A percentile compares a stretch with the other conserved stretches of the same genome.
These are phyloP conservation scores for Athalia circularis DNA, from an alignment of 2,888 invertebrate genomes.

Conservation along the genomic window DNA sequence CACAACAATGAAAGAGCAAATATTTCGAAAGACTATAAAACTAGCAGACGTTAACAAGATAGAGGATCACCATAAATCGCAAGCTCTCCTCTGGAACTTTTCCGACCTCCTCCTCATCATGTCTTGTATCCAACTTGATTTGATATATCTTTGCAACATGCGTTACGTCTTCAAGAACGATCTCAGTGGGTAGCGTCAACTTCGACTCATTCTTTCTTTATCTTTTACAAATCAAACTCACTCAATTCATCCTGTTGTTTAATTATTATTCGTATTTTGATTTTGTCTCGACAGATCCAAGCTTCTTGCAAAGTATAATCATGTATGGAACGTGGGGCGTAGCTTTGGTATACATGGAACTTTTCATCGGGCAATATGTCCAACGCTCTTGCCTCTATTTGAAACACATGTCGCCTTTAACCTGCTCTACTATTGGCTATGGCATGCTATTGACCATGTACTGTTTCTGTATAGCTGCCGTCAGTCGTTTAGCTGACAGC, in stretches of 20 bases:
- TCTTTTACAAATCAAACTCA: not conserved
- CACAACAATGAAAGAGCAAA: not conserved
- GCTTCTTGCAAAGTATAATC: slow-evolving; percentile 24
- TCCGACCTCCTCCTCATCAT: slow-evolving; percentile 15
- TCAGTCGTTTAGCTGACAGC: slow-evolving; percentile 10
- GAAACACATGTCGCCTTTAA: slow-evolving; percentile 24
- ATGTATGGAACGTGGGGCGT: slow-evolving; percentile 28
- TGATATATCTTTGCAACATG: slow-evolving; percentile 32
- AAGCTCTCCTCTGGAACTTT: not conserved
- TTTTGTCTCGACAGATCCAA: not conserved
- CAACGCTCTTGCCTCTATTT: slow-evolving; percentile 26
- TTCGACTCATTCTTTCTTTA: not conserved
- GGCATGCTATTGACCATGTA: slow-evolving; percentile 29
- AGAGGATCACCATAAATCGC: slow-evolving; percentile 6
- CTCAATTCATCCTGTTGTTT: no score
- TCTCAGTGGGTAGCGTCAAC: not conserved
- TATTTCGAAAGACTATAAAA: slow-evolving; percentile 7
- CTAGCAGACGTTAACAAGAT: not conserved
- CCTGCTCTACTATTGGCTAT: slow-evolving; percentile 30
- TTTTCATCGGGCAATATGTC: slow-evolving; percentile 33
- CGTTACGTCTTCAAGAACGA: slow-evolving; percentile 24
- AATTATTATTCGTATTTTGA: not conserved
- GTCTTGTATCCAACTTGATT: slow-evolving; percentile 13
- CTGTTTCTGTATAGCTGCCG: slow-evolving; percentile 5
- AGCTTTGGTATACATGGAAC: slow-evolving; percentile 28